Evolutionary conservation across 2,888 invertebrate genomes (phyloP).

Genomic region (Sphinx pinastri): DNA sequence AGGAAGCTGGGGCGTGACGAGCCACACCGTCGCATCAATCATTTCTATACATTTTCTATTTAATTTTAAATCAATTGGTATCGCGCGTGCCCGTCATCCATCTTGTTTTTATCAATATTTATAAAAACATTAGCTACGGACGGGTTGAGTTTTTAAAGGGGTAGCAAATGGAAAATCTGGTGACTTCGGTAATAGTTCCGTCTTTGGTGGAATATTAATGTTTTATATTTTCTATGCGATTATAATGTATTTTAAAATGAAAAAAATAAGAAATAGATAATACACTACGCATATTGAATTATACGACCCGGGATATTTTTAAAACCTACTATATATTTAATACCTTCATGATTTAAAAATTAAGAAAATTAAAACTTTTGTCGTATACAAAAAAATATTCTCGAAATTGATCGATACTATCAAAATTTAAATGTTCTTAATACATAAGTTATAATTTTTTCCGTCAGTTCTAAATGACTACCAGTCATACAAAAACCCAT

Average conservation of each 20-base stretch:
- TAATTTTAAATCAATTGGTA: constrained; percentile 81
- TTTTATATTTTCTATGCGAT: neutral
- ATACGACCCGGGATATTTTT: too few species aligned
- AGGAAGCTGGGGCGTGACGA: constrained; percentile 68
- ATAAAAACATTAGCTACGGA: constrained; percentile 56
- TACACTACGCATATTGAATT: too few species aligned
- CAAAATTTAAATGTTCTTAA: too few species aligned
- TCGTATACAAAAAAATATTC: too few species aligned
- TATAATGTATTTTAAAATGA: neutral
- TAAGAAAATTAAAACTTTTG: too few species aligned
- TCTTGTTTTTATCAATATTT: constrained; percentile 78
- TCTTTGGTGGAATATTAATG: neutral
- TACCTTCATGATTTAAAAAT: too few species aligned
- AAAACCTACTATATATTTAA: too few species aligned
- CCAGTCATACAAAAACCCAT: too few species aligned
- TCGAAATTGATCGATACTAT: too few species aligned
- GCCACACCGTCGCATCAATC: constrained; percentile 68
- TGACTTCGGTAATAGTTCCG: constrained; percentile 26
- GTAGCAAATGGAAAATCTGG: constrained; percentile 52
- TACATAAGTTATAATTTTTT: too few species aligned
- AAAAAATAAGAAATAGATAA: too few species aligned
- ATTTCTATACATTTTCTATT: constrained; percentile 62
- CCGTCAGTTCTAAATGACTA: too few species aligned
- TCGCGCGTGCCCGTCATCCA: constrained; percentile 76
- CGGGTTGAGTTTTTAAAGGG: constrained; percentile 50